Percentiles rank a stretch among this genome's conserved stretches.
Conservation (phyloP, 2,797 vertebrate species). For the Hemitrygon akajei region DNA sequence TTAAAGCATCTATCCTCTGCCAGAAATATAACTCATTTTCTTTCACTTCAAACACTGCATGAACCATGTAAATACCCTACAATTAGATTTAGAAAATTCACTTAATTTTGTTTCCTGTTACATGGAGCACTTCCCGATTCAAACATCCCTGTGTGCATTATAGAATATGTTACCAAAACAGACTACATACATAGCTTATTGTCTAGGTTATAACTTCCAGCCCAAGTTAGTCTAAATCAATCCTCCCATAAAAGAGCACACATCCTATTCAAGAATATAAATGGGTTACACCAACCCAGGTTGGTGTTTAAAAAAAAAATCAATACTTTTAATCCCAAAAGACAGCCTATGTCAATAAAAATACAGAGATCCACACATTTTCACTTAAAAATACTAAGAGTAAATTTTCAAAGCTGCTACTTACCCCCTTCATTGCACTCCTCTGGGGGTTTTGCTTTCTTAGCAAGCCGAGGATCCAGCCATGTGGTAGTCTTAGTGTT, state of each 20-base stretch:
- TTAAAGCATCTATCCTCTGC: no score
- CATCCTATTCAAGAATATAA: not conserved
- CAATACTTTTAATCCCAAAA: not conserved
- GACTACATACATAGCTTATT: not conserved
- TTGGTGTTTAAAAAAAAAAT: not conserved
- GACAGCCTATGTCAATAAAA: not conserved
- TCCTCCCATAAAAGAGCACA: not conserved
- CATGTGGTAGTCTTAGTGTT: constrained; percentile 97
- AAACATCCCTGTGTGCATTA: not conserved
- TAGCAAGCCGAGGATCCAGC: constrained; percentile 92
- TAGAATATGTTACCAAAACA: not conserved
- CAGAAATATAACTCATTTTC: not conserved
- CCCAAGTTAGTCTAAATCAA: not conserved
- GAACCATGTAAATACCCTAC: not conserved
- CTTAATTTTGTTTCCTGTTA: not conserved
- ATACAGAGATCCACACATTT: not conserved
- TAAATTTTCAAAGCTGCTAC: constrained; percentile 38
- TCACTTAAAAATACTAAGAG: not conserved
- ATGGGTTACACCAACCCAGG: not conserved
- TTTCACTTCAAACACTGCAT: not conserved
- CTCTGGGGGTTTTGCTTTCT: constrained; percentile 93
- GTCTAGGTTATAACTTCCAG: not conserved
- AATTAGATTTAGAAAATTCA: not conserved
- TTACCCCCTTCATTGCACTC: constrained; percentile 96
- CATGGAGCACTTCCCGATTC: not conserved